A percentile compares a stretch with the other conserved stretches of the same genome.
phyloP scores from a whole-genome alignment of 2,797 vertebrate genomes.

The Myotis pilosus region DNA sequence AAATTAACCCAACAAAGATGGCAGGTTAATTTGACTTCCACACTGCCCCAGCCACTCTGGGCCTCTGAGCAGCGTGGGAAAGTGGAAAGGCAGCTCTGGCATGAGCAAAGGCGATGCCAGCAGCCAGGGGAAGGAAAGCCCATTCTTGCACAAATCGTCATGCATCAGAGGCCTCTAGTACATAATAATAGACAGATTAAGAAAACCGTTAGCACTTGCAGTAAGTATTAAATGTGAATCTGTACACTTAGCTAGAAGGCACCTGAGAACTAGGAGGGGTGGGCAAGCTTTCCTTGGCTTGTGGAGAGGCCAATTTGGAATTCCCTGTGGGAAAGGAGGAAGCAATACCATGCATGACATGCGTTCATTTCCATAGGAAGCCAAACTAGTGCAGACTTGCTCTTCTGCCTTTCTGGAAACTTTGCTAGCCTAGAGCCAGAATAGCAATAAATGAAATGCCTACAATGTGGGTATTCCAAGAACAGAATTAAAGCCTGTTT shows the following conservation, averaged over 20 bases:
- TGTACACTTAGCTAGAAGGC: not conserved
- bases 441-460: constrained; percentile 27
- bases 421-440: not conserved
- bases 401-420: not conserved
- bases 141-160: too few relatives aligned
- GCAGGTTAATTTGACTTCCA: too few relatives aligned
- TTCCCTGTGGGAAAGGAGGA: not conserved
- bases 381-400: not conserved
- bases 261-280: not conserved
- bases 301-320: not conserved
- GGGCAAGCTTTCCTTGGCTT: not conserved
- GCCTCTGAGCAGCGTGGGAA: too few relatives aligned
- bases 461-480: constrained; percentile 17
- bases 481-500: constrained; percentile 77
- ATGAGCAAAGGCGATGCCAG: too few relatives aligned
- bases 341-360: rapidly evolving
- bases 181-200: not conserved
- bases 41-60: too few relatives aligned
- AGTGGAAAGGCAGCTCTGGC: too few relatives aligned
- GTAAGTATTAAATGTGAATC: not conserved
- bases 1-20: too few relatives aligned
- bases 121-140: too few relatives aligned
- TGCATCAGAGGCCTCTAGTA: too few relatives aligned
- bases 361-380: not conserved
- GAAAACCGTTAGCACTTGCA: not conserved